These are phyloP conservation scores for Protosalanx chinensis DNA, from an alignment of 2,797 vertebrate genomes.

Conservation along the genomic window DNA sequence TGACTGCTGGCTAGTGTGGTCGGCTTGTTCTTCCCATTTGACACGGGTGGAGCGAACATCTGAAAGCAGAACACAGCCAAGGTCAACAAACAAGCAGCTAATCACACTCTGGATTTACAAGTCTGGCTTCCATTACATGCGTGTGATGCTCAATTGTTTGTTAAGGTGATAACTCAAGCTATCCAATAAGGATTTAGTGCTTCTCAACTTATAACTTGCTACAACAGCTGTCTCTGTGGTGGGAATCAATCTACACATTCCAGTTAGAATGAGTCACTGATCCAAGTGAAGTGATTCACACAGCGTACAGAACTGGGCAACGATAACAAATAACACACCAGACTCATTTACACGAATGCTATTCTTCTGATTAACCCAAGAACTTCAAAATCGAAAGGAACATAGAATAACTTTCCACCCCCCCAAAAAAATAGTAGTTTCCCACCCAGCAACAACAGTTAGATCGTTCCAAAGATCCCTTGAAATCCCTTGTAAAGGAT, in stretches of 20 bases:
- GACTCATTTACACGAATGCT: slow-evolving; percentile 1
- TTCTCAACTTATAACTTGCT: not conserved
- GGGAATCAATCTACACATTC: slow-evolving; percentile 26
- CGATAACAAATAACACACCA: not conserved
- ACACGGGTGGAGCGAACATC: slow-evolving; percentile 94
- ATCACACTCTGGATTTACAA: not conserved
- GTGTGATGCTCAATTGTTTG: not conserved
- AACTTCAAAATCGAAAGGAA: too few species aligned
- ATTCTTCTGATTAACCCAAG: not conserved
- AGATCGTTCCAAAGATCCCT: not conserved
- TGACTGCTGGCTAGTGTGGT: slow-evolving; percentile 83
- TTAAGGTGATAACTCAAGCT: slow-evolving; percentile 26
- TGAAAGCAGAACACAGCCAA: slow-evolving; percentile 63
- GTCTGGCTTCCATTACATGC: not conserved
- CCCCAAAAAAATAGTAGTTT: not conserved
- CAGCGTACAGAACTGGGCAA: slow-evolving; percentile 14
- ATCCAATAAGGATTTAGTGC: slow-evolving; percentile 4
- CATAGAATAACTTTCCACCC: too few species aligned
- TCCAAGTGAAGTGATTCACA: slow-evolving; percentile 28
- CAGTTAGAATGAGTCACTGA: slow-evolving; percentile 23
- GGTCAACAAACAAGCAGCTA: not conserved
- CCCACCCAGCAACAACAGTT: not conserved
- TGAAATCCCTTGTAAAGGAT: slow-evolving; percentile 12
- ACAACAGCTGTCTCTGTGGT: slow-evolving; percentile 14
- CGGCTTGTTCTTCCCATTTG: slow-evolving; percentile 89